phyloP scores from a whole-genome alignment of 37 sponge, comb jelly and placozoan genomes.

The Ianthella basta region DNA sequence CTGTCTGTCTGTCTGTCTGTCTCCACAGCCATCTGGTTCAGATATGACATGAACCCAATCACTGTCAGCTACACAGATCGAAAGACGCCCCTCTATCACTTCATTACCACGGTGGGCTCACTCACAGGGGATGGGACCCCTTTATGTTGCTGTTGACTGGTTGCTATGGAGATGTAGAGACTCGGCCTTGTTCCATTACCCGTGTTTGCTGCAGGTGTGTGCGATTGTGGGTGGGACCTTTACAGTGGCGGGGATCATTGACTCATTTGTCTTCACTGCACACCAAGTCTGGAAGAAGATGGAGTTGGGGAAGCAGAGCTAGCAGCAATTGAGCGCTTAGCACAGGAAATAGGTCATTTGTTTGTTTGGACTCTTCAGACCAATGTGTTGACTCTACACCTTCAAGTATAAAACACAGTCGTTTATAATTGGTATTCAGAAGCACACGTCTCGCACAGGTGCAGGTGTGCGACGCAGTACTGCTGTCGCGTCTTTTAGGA shows the following conservation, averaged over 20 bases:
- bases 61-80: constrained; percentile 50
- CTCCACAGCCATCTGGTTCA: constrained; percentile 50
- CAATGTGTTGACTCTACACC: neutral
- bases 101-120: constrained; percentile 60
- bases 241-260: constrained; percentile 55
- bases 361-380: neutral
- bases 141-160: no score
- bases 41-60: constrained; percentile 54
- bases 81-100: constrained; percentile 50
- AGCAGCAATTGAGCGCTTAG: neutral
- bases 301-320: constrained; percentile 56
- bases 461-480: no score
- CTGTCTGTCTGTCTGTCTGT: neutral
- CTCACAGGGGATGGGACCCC: no score
- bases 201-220: constrained; percentile 44
- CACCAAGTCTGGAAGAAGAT: constrained; percentile 41
- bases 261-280: constrained; percentile 54
- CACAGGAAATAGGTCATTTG: neutral
- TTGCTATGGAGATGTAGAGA: no score
- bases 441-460: no score
- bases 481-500: no score
- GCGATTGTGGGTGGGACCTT: constrained; percentile 61
- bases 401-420: neutral
- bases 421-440: constrained; percentile 22
- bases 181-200: no score